Base-by-base conservation (phyloP, 2,888 invertebrate genomes). In the Ophraella communa region DNA sequence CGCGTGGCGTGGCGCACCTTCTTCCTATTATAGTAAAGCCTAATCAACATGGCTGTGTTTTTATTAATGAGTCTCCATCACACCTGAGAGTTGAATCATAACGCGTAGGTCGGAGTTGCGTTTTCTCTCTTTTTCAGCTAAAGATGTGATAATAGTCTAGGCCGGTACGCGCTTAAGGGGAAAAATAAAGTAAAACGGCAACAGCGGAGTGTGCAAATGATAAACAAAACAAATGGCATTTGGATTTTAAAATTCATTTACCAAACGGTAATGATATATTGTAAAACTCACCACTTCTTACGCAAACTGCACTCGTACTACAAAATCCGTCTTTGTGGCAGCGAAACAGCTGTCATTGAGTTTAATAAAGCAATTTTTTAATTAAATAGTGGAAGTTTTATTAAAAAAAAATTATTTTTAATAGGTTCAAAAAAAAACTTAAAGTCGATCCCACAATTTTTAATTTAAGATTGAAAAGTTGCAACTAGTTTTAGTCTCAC, bases 11-110 rank as follows among this genome's bases (percentile, higher is more conserved):
- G 63, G 63, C 66, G 79, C 80, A 76, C 81, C 80, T 79, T 72
- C 71, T 76, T 80, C 81, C 81, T 80, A 81, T 81, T 81, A 81
- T 80, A 81, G 81, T 78, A 80, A 81, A 79, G 78, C 75, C 77
- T 79, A 81, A 81, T 81, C 81, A 80, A 78, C 77, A 66, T 72
- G 75, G 75, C 74, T 78, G 77, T 79, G 79, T 80, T 80, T 80
- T 81, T 80, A 80, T 81, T 81, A 80, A 81, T 81, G 79, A 79
- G 80, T 79, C 76, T 66, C 71, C 78, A 80, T 80, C 80, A 79
- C 80, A 79, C 80, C 79, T 80, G 79, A 71, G 75, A 71, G 77
- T 74, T 80, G 79, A 79, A 76, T 79, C 79, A 80, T 74, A 74
- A 64, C 42, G 74, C 67, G 76, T 75, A 73, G 75, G 75, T 64